phyloP scores from a whole-genome alignment of 2,888 invertebrate species.

The Lottia scabra region DNA sequence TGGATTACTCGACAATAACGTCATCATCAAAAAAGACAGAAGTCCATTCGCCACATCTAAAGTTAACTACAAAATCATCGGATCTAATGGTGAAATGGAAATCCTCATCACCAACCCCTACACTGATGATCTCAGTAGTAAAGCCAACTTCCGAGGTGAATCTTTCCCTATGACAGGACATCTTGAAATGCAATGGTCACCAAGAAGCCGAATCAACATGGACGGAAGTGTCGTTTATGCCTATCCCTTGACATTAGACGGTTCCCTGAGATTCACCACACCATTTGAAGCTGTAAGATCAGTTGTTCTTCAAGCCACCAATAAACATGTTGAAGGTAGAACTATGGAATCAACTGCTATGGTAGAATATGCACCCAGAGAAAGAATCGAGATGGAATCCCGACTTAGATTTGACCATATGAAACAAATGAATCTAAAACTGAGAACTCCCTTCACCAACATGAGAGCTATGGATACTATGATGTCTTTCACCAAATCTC shows the following conservation, averaged over 20 bases:
- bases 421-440: constrained; percentile 19
- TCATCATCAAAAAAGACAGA: constrained; percentile 28
- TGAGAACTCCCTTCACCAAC: constrained; percentile 23
- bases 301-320: constrained; percentile 22
- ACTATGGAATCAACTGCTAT: constrained; percentile 19
- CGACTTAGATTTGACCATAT: constrained; percentile 1
- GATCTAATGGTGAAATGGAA: constrained; percentile 26
- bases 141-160: constrained; percentile 28
- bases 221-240: constrained; percentile 34
- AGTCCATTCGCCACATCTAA: constrained; percentile 25
- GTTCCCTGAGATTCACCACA: constrained; percentile 27
- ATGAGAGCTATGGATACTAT: constrained; percentile 25
- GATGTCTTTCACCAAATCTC: constrained; percentile 10
- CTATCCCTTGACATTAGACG: constrained; percentile 22
- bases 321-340: constrained; percentile 22
- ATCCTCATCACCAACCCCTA: constrained; percentile 33
- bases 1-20: constrained; percentile 34
- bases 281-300: constrained; percentile 25
- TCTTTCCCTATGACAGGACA: constrained; percentile 37
- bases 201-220: constrained; percentile 28
- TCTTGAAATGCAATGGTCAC: constrained; percentile 29
- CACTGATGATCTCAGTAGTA: constrained; percentile 30
- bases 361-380: constrained; percentile 26
- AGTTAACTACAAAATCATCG: constrained; percentile 31
- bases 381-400: constrained; percentile 14